A percentile compares a stretch with the other conserved stretches of the same genome.
Evolutionary conservation across 2,797 vertebrate genomes (phyloP).

Genomic region (Aldrovandia affinis): DNA sequence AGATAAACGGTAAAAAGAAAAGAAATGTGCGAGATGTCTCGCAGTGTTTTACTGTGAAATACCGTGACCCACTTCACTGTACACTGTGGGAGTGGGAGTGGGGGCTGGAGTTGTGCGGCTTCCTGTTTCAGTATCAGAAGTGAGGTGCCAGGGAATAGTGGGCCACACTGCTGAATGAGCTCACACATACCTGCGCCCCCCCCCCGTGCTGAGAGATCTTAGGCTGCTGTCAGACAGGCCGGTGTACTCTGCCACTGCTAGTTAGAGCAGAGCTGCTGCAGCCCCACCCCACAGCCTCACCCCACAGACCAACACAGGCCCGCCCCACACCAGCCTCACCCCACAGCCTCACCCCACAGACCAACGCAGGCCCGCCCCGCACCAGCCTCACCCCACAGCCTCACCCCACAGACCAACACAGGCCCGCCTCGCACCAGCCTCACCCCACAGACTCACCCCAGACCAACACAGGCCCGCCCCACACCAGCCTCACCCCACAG

Average conservation of each 20-base stretch:
- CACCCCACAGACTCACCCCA: no score
- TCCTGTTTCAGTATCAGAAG: background rate
- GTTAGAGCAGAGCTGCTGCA: constrained; percentile 57
- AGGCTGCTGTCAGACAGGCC: constrained; percentile 28
- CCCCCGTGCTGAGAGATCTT: background rate
- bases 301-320: no score
- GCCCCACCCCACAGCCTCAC: no score
- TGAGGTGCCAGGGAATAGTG: background rate
- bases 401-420: no score
- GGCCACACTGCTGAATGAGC: background rate
- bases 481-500: no score
- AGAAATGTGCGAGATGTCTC: background rate
- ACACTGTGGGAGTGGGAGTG: background rate
- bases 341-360: no score
- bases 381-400: no score
- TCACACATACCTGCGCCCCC: background rate
- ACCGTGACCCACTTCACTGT: background rate
- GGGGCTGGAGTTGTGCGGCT: background rate
- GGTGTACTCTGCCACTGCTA: constrained; percentile 52
- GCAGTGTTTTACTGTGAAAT: background rate
- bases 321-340: no score
- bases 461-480: no score
- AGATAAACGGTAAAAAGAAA: background rate
- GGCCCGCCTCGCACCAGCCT: no score
- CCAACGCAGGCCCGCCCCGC: no score